phyloP scores from a whole-genome alignment of 2,113 vertebrate genomes.

The Sarotherodon lohbergeri region DNA sequence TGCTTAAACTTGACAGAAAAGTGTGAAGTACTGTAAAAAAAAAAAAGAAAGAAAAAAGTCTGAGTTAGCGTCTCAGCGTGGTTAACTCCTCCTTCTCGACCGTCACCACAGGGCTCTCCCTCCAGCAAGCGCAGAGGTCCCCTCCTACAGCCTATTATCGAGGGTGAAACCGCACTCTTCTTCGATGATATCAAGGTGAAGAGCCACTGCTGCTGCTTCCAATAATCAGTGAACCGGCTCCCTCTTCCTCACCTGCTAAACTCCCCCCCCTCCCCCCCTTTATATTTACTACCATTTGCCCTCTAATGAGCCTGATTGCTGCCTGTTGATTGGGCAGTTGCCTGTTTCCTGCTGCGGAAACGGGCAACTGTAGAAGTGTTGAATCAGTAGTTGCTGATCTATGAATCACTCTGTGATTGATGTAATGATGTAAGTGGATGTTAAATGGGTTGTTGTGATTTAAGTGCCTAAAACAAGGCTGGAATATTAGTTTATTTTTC shows the following conservation, averaged over 20 bases:
- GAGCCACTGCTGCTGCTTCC: slow-evolving; percentile 64
- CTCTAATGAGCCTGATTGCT: slow-evolving; percentile 47
- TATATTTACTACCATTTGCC: background rate
- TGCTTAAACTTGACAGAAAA: background rate
- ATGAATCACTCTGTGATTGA: slow-evolving; percentile 1
- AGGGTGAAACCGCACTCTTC: slow-evolving; percentile 97
- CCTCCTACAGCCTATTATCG: slow-evolving; percentile 98
- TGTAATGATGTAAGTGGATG: background rate
- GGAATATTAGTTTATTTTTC: background rate
- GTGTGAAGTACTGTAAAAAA: background rate
- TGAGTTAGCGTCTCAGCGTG: slow-evolving; percentile 13
- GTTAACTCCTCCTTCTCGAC: slow-evolving; percentile 81
- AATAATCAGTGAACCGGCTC: slow-evolving; percentile 61
- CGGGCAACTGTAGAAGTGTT: background rate
- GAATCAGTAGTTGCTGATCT: slow-evolving; percentile 63
- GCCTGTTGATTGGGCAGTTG: slow-evolving; percentile 66
- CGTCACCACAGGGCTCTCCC: slow-evolving; percentile 91
- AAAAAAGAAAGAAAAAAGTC: background rate
- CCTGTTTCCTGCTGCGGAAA: slow-evolving; percentile 30
- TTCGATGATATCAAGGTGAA: slow-evolving; percentile 98
- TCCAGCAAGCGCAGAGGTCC: slow-evolving; percentile 98
- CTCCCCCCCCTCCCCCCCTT: background rate
- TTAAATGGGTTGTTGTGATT: background rate
- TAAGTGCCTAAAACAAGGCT: background rate
- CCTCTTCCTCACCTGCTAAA: background rate